A percentile compares a stretch with the other conserved stretches of the same genome.
phyloP scores from a whole-genome alignment of 92 coral and sea anemone species.

The Epizoanthus rinbou region DNA sequence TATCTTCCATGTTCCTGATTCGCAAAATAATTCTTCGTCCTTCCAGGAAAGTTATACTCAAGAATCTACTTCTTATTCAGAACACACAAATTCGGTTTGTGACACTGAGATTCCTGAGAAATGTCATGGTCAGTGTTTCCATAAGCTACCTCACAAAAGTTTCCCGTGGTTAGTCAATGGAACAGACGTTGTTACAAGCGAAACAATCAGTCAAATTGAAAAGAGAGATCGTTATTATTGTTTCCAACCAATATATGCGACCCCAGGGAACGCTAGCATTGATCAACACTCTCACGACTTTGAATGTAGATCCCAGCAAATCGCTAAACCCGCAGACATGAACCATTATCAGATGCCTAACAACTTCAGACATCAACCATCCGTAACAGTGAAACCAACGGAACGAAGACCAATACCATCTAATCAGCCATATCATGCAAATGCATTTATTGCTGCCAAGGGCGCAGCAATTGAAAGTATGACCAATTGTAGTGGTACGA shows the following conservation, averaged over 20 bases:
- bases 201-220: background rate
- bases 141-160: background rate
- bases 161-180: background rate
- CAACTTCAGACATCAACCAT: background rate
- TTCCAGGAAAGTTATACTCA: background rate
- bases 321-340: background rate
- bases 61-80: background rate
- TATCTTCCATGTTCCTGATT: background rate
- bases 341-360: background rate
- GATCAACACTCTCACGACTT: background rate
- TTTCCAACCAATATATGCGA: background rate
- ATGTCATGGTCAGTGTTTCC: background rate
- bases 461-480: background rate
- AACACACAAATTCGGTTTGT: background rate
- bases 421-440: background rate
- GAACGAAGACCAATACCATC: background rate
- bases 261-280: background rate
- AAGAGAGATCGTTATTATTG: background rate
- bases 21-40: background rate
- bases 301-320: background rate
- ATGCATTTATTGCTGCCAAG: background rate
- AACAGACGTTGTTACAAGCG: background rate
- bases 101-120: background rate
- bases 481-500: background rate
- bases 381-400: background rate